These are phyloP conservation scores for Forficula auricularia DNA, from an alignment of 1,140 invertebrate species.

Conservation along the genomic window DNA sequence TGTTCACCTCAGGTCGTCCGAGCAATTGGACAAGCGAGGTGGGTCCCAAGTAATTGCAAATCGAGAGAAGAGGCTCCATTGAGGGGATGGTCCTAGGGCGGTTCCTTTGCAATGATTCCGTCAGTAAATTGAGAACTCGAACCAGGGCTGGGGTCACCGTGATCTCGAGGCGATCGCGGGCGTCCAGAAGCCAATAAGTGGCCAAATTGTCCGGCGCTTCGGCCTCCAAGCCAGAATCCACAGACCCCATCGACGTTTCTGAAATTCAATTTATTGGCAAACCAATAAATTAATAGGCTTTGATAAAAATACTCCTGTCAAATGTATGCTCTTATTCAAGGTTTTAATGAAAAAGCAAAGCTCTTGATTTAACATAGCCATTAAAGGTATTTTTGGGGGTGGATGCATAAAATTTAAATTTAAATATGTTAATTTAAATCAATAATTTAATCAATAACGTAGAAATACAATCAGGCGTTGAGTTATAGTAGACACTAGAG, in stretches of 20 bases:
- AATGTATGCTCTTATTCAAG: too few relatives aligned
- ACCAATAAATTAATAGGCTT: too few relatives aligned
- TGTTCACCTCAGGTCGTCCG: slow-evolving; percentile 28
- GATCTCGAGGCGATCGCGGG: slow-evolving; percentile 45
- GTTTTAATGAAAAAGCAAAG: too few relatives aligned
- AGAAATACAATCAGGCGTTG: too few relatives aligned
- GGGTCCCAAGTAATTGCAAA: slow-evolving; percentile 39
- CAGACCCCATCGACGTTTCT: slow-evolving; percentile 9
- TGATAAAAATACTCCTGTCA: too few relatives aligned
- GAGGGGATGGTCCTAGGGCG: slow-evolving; percentile 3
- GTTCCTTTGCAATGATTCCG: slow-evolving; percentile 28
- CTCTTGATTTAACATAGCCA: too few relatives aligned
- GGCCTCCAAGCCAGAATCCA: slow-evolving; percentile 28
- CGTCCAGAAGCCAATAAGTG: slow-evolving; percentile 47
- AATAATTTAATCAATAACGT: too few relatives aligned
- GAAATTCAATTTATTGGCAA: too few relatives aligned
- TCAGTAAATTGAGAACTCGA: slow-evolving; percentile 38
- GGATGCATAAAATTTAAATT: too few relatives aligned
- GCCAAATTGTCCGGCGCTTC: slow-evolving; percentile 32
- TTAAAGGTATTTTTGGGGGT: too few relatives aligned
- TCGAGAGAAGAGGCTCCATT: slow-evolving; percentile 23
- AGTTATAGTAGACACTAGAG: too few relatives aligned
- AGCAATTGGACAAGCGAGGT: slow-evolving; percentile 35
- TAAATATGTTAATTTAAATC: too few relatives aligned
- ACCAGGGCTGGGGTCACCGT: slow-evolving; percentile 46